Conservation (phyloP, 2,113 vertebrate genomes). For the Nesoenas mayeri region DNA sequence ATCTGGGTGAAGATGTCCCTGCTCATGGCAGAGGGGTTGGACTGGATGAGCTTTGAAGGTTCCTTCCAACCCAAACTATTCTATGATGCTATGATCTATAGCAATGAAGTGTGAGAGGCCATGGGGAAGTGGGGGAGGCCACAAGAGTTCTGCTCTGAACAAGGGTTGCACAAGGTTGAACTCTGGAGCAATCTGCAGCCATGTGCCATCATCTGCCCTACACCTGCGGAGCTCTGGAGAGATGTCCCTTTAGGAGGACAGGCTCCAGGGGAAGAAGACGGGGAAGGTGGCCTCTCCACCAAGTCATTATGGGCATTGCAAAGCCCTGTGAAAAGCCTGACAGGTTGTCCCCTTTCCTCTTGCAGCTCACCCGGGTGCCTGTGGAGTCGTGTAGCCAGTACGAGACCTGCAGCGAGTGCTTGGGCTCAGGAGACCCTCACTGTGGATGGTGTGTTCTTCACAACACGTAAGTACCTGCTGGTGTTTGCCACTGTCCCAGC, state of each 20-base stretch:
- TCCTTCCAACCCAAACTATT: too few species aligned
- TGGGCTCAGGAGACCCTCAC: slow-evolving; percentile 95
- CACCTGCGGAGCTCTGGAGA: rapidly evolving
- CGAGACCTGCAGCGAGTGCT: slow-evolving; percentile 87
- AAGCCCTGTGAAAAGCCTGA: neutral
- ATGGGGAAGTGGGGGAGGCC: neutral
- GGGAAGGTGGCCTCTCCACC: neutral
- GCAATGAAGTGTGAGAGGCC: neutral
- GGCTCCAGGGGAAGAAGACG: neutral
- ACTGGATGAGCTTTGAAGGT: too few species aligned
- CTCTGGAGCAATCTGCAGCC: neutral
- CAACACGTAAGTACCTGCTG: slow-evolving; percentile 85
- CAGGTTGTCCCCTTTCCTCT: slow-evolving; percentile 14
- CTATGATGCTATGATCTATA: too few species aligned
- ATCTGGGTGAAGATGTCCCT: too few species aligned
- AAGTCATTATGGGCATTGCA: neutral
- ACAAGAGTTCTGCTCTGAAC: neutral
- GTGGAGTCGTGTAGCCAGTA: slow-evolving; percentile 95
- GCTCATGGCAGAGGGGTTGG: too few species aligned
- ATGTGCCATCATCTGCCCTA: neutral
- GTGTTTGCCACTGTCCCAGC: neutral
- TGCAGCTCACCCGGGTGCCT: slow-evolving; percentile 90
- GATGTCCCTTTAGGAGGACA: neutral
- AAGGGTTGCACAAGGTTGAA: neutral
- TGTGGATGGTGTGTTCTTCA: slow-evolving; percentile 99